A percentile compares a stretch with the other conserved stretches of the same genome.
Conservation (phyloP, 2,797 vertebrate genomes). For the Gallirallus australis region DNA sequence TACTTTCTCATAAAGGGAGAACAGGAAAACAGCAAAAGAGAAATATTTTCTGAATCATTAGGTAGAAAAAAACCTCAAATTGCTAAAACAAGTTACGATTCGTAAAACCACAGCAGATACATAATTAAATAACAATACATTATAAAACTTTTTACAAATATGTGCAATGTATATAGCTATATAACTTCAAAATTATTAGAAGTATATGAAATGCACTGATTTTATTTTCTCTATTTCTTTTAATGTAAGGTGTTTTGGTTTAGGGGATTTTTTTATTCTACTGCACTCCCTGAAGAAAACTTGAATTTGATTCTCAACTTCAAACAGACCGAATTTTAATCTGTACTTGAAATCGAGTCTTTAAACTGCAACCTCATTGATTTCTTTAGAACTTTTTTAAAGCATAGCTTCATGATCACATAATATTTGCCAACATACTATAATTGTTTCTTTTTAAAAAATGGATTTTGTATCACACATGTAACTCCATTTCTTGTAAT, state of each 20-base stretch:
- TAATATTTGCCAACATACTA: background rate
- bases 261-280: background rate
- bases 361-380: background rate
- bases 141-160: background rate
- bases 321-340: background rate
- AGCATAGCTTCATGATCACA: background rate
- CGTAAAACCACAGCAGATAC: background rate
- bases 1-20: background rate
- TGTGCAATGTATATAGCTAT: background rate
- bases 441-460: too few relatives aligned
- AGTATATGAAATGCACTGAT: accelerated
- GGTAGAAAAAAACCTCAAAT: accelerated
- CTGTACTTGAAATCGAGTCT: background rate
- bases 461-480: background rate
- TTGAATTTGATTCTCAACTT: background rate
- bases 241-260: too few relatives aligned
- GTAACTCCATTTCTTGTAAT: background rate
- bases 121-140: background rate
- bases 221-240: background rate
- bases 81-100: background rate
- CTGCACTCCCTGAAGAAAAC: background rate
- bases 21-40: background rate
- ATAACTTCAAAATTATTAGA: background rate
- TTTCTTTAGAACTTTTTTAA: background rate
- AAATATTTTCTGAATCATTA: background rate